Base-by-base conservation (phyloP, 2,888 invertebrate species). In the Pachydiplax longipennis region DNA sequence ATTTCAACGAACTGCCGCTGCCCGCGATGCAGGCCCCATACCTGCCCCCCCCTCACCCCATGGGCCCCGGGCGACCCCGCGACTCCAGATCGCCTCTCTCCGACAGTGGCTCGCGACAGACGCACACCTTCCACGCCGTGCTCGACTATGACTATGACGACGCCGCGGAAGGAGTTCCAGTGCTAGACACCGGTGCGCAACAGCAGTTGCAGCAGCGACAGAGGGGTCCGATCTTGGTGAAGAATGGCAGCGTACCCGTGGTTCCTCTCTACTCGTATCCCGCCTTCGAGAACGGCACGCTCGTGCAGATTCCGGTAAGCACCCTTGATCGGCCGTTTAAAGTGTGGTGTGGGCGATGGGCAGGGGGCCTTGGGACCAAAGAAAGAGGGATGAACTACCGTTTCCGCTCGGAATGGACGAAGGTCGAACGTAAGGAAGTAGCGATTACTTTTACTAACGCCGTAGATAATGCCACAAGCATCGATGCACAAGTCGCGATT, bases 301-400 rank as follows among this genome's bases (percentile, higher is more conserved):
- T 97, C 94, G 96, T 98, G 92, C 98, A 98, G 95, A 98, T 98
- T 95, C 98, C 98, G 95, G 98, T 98, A 94, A 97, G 97, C 96
- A 37, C 65, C 65, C n/a, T 65, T 65, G 25, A 65, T 8, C 65
- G 22, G 25, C 25, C 65, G 65, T 73, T 25, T 73, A 73, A 73
- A 73, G 13, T 25, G 73, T 31, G 73, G 44, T 10, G 25, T 31
- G 73, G 73, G 73, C 73, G 73, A 73, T 73, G 73, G 73, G 22
- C 18, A n/a, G 61, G 61, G 61, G n/a, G 73, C 73, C 73, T 73
- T 73, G 73, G 73, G 31, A 22, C 73, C 73, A 12, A 8, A 73
- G 65, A 25, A 65, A 22, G 73, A 25, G 73, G 73, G 73, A 73
- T 25, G 31, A 31, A 25, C 73, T 73, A 73, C 73, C 73, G 73